Percentiles rank a stretch among this genome's conserved stretches.
phyloP scores from a whole-genome alignment of 1,140 invertebrate genomes.

The Drosophila auraria region DNA sequence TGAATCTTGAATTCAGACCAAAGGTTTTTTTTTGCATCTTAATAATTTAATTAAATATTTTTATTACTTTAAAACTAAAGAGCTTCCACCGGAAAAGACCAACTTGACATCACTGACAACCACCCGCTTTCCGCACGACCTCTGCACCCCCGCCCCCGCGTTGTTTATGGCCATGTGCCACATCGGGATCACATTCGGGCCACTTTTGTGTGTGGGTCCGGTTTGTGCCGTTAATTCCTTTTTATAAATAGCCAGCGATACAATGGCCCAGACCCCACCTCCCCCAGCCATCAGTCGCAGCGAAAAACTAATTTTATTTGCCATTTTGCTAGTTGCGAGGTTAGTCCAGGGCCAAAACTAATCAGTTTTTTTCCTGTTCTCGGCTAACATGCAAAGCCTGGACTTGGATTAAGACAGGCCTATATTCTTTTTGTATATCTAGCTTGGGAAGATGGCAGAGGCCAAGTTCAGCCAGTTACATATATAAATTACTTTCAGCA shows the following conservation, averaged over 20 bases:
- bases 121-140: background rate
- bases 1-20: no score
- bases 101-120: conserved; percentile 11
- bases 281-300: conserved; percentile 17
- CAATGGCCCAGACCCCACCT: conserved; percentile 31
- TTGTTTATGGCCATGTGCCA: conserved; percentile 77
- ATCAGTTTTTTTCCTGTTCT: conserved; percentile 55
- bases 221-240: conserved; percentile 82
- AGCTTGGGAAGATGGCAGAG: conserved; percentile 7
- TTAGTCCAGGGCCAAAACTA: conserved; percentile 61
- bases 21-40: no score
- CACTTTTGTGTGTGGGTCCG: conserved; percentile 70
- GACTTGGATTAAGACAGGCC: conserved; percentile 28
- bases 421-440: conserved; percentile 1
- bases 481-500: conserved; percentile 29
- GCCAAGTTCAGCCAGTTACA: conserved; percentile 7
- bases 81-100: background rate
- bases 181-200: conserved; percentile 72
- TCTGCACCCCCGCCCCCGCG: conserved; percentile 28
- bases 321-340: conserved; percentile 43
- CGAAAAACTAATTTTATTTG: conserved; percentile 58
- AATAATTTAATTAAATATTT: background rate
- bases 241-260: conserved; percentile 78
- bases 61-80: background rate
- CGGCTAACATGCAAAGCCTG: conserved; percentile 45